phyloP scores from a whole-genome alignment of 1,140 invertebrate genomes.

The Drosophila leontia region DNA sequence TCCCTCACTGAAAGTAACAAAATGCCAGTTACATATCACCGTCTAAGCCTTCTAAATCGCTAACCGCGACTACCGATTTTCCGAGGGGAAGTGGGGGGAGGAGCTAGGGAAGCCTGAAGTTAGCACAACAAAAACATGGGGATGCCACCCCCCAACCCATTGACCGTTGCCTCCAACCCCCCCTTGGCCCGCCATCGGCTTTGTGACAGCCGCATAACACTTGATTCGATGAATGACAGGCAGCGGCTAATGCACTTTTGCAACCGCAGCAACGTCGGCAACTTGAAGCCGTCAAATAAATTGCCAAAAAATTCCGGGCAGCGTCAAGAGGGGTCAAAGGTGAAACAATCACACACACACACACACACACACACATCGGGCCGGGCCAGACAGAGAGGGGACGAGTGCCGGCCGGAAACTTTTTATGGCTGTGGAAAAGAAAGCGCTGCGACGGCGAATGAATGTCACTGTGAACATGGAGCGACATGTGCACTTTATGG shows the following conservation, averaged over 20 bases:
- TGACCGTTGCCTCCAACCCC: not conserved
- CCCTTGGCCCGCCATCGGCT: not conserved
- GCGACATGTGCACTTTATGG: conserved; percentile 84
- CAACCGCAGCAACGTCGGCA: conserved; percentile 80
- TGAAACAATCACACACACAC: conserved; percentile 67
- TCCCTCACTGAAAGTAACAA: too few relatives aligned
- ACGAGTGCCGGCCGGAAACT: conserved; percentile 53
- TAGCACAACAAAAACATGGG: conserved; percentile 25
- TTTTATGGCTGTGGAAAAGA: conserved; percentile 74
- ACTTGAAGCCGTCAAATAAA: conserved; percentile 82
- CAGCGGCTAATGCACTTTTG: conserved; percentile 81
- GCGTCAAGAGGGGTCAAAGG: conserved; percentile 29
- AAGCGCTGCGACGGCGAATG: conserved; percentile 77
- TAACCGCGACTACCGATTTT: conserved; percentile 5
- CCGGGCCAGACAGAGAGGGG: conserved; percentile 55
- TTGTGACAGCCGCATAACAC: conserved; percentile 47
- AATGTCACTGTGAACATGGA: conserved; percentile 83
- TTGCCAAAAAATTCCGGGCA: conserved; percentile 64
- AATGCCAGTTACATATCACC: conserved; percentile 8
- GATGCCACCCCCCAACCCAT: not conserved
- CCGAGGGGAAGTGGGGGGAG: not conserved
- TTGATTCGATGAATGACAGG: conserved; percentile 69
- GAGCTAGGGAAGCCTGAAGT: not conserved
- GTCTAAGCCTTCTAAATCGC: conserved; percentile 9
- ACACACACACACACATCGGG: too few relatives aligned